Evolutionary conservation across 2,113 vertebrate species (phyloP).

Genomic region (Desmodus rotundus): DNA sequence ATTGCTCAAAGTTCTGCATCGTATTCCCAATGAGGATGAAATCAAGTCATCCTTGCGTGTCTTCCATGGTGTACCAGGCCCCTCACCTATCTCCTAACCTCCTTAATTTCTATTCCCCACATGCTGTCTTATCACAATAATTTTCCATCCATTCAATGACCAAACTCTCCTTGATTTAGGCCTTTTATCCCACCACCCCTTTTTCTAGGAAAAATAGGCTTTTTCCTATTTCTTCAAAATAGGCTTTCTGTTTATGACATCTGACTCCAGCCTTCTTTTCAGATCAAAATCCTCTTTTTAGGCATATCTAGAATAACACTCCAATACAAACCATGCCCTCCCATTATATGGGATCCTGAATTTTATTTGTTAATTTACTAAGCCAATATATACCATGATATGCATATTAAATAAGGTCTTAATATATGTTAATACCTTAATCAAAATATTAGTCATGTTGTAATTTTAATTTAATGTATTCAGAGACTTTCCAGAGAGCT

Average conservation of each 20-base stretch:
- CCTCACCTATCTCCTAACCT: background rate
- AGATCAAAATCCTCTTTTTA: background rate
- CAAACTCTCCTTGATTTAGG: background rate
- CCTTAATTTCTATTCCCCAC: background rate
- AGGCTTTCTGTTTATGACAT: background rate
- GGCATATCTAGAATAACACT: background rate
- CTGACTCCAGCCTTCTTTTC: background rate
- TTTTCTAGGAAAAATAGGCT: background rate
- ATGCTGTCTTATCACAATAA: background rate
- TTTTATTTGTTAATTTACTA: slow-evolving; percentile 6
- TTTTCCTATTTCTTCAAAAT: background rate
- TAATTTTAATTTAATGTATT: background rate
- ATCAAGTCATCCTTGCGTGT: background rate
- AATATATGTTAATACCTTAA: background rate
- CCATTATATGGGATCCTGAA: background rate
- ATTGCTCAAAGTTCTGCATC: background rate
- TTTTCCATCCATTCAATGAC: background rate
- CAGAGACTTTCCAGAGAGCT: background rate
- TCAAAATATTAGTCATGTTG: background rate
- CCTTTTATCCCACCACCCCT: background rate
- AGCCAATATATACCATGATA: background rate
- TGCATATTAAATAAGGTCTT: background rate
- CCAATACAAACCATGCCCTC: background rate
- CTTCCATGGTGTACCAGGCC: background rate
- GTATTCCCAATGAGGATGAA: background rate